phyloP scores from a whole-genome alignment of 2,888 invertebrate genomes.

The Phrixothrix hirtus region DNA sequence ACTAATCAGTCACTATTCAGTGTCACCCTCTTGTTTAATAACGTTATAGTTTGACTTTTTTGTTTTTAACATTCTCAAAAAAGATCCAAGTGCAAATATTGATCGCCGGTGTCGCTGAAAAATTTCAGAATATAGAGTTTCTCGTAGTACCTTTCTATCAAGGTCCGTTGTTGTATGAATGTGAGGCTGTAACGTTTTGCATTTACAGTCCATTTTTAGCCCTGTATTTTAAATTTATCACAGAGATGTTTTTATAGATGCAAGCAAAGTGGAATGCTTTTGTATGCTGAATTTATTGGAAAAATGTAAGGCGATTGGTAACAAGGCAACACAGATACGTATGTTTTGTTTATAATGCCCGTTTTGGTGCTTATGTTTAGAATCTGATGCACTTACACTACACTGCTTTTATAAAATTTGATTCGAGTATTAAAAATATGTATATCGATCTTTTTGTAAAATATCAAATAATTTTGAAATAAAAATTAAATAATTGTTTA shows the following conservation, averaged over 20 bases:
- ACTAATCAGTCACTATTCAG: slow-evolving; percentile 40
- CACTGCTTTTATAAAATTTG: slow-evolving; percentile 10
- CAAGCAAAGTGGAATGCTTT: slow-evolving; percentile 14
- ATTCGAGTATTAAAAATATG: too few species aligned
- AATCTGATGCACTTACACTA: slow-evolving; percentile 23
- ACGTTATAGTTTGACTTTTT: slow-evolving; percentile 78
- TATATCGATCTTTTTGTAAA: too few species aligned
- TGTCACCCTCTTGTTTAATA: slow-evolving; percentile 62
- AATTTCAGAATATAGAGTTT: slow-evolving; percentile 76
- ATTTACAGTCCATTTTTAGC: slow-evolving; percentile 35
- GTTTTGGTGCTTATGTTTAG: slow-evolving; percentile 19
- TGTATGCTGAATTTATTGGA: background rate
- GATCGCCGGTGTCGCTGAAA: slow-evolving; percentile 76
- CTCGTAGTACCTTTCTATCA: slow-evolving; percentile 69
- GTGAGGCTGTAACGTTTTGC: slow-evolving; percentile 32
- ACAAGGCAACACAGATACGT: slow-evolving; percentile 31
- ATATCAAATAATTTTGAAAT: background rate
- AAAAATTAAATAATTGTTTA: slow-evolving; percentile 6
- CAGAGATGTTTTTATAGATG: slow-evolving; percentile 22
- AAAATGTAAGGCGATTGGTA: slow-evolving; percentile 27
- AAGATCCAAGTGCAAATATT: slow-evolving; percentile 76
- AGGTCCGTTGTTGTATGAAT: slow-evolving; percentile 47
- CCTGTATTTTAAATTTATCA: slow-evolving; percentile 12
- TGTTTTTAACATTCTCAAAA: slow-evolving; percentile 72
- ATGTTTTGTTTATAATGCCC: slow-evolving; percentile 17